phyloP scores from a whole-genome alignment of 2,113 vertebrate species.

The Limnothrissa miodon region DNA sequence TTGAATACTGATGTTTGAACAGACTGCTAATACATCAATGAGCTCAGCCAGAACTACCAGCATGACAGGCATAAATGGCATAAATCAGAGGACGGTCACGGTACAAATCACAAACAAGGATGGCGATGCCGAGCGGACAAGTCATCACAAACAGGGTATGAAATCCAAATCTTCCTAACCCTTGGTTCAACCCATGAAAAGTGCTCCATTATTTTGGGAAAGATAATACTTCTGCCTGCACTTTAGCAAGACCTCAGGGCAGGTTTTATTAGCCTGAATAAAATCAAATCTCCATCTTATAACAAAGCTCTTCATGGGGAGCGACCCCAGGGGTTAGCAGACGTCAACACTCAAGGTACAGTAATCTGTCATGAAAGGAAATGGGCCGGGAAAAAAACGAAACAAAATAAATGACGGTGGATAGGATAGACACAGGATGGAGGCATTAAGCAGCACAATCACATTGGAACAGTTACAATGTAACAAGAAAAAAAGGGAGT shows the following conservation, averaged over 20 bases:
- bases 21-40: constrained; percentile 7
- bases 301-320: not conserved
- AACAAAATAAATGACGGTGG: not conserved
- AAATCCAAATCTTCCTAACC: constrained; percentile 11
- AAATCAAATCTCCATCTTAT: not conserved
- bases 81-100: not conserved
- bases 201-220: not conserved
- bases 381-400: too few species aligned
- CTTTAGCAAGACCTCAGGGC: not conserved
- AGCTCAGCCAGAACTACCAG: not conserved
- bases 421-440: not conserved
- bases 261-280: not conserved
- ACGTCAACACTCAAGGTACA: not conserved
- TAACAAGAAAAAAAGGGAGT: not conserved
- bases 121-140: not conserved
- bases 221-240: not conserved
- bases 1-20: constrained; percentile 3
- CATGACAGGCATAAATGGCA: not conserved
- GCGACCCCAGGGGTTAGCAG: not conserved
- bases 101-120: constrained; percentile 11
- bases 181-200: not conserved
- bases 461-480: not conserved
- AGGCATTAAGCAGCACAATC: not conserved
- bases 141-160: not conserved
- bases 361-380: not conserved